Base-by-base conservation (phyloP, 2,888 invertebrate genomes). In the Cephonodes hylas region DNA sequence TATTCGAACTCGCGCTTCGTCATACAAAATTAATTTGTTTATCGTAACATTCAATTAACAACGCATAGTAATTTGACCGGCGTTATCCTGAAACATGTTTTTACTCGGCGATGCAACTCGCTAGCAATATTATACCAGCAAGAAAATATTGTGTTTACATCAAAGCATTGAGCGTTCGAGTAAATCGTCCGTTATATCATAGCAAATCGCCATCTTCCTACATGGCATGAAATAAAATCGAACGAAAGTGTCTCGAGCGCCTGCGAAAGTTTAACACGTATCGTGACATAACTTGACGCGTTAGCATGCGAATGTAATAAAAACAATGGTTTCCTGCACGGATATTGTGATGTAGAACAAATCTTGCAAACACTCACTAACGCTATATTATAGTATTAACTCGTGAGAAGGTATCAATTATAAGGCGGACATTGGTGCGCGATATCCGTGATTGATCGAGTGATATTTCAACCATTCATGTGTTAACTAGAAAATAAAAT, bases 141-240 rank as follows among this genome's bases (percentile, higher is more conserved):
- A 48, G 22, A 59, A 23, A 60, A 2, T n/a, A 15, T 42, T 20
- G 23, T 45, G 25, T 53, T 53, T 18, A 25, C 38, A 15, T 27
- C 23, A 22, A 27, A 58, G 25, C 38, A 20, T 1, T 18, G 7
- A 18, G 18, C 48, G 25, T 42, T 42, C 20, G 61, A 68, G 66
- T 66, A 66, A 64, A 68, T 64, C 63, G 59, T 67, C 53, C 46
- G 66, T 73, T 74, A 74, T 66, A 69, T 74, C 68, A 70, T 57
- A 72, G 61, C 53, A 59, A 63, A 80, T 77, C 68, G 68, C 68
- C 61, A 69, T 68, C 72, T 79, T 77, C 75, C 72, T 67, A 66
- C 62, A 66, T 63, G 70, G 70, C 68, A 66, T 46, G n/a, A 65
- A 68, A 69, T 64, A 70, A 72, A 70, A 74, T 71, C 66, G 66